Evolutionary conservation across 1,140 invertebrate species (phyloP).

Genomic region (Planococcus citri): DNA sequence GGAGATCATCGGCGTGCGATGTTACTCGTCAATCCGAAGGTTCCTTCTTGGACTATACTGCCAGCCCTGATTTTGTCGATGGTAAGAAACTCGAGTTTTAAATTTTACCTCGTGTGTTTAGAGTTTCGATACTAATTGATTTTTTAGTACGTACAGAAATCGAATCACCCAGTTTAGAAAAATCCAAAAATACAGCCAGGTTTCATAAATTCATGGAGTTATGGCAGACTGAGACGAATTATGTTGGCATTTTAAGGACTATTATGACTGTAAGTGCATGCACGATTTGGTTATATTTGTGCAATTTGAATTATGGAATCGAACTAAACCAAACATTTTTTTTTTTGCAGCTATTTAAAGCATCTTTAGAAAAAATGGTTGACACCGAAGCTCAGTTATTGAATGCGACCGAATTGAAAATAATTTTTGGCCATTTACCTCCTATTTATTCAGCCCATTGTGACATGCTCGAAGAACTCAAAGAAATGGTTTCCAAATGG

Average conservation of each 20-base stretch:
- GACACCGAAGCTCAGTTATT: constrained; percentile 62
- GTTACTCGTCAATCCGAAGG: constrained; percentile 56
- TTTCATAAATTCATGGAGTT: constrained; percentile 87
- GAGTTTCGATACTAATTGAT: no score
- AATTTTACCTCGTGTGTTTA: constrained; percentile 32
- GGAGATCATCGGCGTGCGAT: constrained; percentile 69
- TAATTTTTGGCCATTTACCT: constrained; percentile 91
- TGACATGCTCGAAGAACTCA: constrained; percentile 67
- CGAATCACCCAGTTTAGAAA: neutral
- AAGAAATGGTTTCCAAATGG: constrained; percentile 56
- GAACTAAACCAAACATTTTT: constrained; percentile 13
- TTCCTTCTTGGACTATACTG: constrained; percentile 73
- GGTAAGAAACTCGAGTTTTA: constrained; percentile 37
- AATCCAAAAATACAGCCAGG: constrained; percentile 40
- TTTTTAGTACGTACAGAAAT: neutral
- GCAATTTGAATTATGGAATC: no score
- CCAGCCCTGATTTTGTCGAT: constrained; percentile 51
- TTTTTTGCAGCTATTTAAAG: constrained; percentile 68
- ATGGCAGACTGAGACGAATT: constrained; percentile 92
- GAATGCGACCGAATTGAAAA: constrained; percentile 83
- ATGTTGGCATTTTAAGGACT: constrained; percentile 85
- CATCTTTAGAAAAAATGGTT: constrained; percentile 73
- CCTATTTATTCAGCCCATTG: constrained; percentile 87
- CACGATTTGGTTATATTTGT: neutral
- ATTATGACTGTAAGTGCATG: constrained; percentile 65